These are phyloP conservation scores for Hydropsyche betteni DNA, from an alignment of 2,888 invertebrate genomes.

Conservation along the genomic window DNA sequence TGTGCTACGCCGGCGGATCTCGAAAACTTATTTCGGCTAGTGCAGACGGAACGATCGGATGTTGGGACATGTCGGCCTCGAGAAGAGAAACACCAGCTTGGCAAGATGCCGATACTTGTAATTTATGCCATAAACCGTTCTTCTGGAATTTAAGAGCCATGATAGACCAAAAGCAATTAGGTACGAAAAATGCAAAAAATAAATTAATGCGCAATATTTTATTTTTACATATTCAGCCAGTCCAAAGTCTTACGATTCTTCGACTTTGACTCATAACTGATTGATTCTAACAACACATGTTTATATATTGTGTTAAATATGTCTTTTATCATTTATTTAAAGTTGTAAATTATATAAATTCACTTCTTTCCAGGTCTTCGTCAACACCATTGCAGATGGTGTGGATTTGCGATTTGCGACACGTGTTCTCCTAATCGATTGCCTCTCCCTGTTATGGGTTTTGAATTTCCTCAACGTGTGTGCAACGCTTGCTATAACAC, in stretches of 20 bases:
- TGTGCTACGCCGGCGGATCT: conserved; percentile 84
- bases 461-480: conserved; percentile 96
- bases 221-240: background rate
- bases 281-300: too few species aligned
- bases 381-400: conserved; percentile 91
- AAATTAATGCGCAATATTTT: background rate
- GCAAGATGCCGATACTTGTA: conserved; percentile 94
- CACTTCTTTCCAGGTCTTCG: conserved; percentile 71
- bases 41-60: conserved; percentile 90
- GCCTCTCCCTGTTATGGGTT: conserved; percentile 95
- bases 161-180: conserved; percentile 95
- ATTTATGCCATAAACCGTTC: conserved; percentile 94
- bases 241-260: background rate
- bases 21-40: conserved; percentile 88
- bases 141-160: conserved; percentile 99
- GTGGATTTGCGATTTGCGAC: conserved; percentile 96
- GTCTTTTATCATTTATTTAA: too few species aligned
- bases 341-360: too few species aligned
- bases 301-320: too few species aligned
- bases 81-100: conserved; percentile 94
- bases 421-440: conserved; percentile 88
- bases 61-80: conserved; percentile 93
- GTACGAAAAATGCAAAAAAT: conserved; percentile 53
- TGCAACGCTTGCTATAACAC: conserved; percentile 91
- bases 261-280: background rate